Base-by-base conservation (phyloP, 1,140 invertebrate genomes). In the Drosophila arizonae region DNA sequence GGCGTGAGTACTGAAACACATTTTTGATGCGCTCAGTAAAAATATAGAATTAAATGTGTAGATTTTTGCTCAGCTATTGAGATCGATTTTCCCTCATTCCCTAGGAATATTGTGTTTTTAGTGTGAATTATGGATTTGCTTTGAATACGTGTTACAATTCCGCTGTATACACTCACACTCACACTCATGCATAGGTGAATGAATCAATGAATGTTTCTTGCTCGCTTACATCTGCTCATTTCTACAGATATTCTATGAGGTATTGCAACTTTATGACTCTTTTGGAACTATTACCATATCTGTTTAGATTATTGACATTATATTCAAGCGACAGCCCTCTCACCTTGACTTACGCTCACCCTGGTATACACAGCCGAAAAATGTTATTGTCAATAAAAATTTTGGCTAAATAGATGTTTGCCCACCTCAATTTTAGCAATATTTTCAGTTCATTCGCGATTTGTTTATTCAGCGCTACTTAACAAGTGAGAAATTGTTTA, bases 21-120 rank as follows among this genome's bases (percentile, higher is more conserved):
- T 43, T 66, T 64, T 45, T 28, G 33, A 24, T 50, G 11, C 65
- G 43, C 79, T 61, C 75, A 66, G 69, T 75, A 74, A 78, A 77
- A 46, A 52, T 74, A 13, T 74, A 66, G 48, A 82, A 82, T 61
- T 69, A 69, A 74, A 51, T 70, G 36, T 69, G 52, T 33, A 67
- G 52, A 72, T 72, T 45, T 56, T 39, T 26, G 0, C 3, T 17
- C 8, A 15, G 45, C 39, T 60, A 17, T 13, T 17, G 26, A 61
- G 36, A 60, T 10, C 58, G 66, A 65, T 79, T 75, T 79, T 58
- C 52, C 57, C 54, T 55, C 41, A 36, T 50, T 63, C 61, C 36
- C n/a, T 43, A 61, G 43, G 26, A 63, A 36, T 48, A 17, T 41
- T n/a, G n/a, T 4, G 50, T 13, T 61, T 41, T n/a, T 1, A 11